Conservation (phyloP, 1,140 invertebrate genomes). For the Euwallacea similis region DNA sequence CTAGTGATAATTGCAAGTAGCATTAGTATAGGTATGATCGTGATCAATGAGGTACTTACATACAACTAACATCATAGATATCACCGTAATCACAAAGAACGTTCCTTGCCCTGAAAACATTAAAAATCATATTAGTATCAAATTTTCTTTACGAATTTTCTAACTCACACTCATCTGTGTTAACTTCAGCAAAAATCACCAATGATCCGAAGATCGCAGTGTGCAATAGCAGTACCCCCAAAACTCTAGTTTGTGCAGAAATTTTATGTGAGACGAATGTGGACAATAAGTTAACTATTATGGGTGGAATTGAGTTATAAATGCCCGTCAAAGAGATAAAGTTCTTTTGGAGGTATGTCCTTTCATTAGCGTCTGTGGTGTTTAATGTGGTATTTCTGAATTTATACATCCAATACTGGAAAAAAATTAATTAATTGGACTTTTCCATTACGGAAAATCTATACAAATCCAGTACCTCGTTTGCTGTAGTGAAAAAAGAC, state of each 20-base stretch:
- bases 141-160: not conserved
- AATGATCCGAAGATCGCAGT: conserved; percentile 8
- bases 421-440: not conserved
- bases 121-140: not conserved
- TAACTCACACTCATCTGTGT: conserved; percentile 38
- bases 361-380: conserved; percentile 21
- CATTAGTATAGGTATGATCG: too few relatives aligned
- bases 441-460: not conserved
- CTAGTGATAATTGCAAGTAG: too few relatives aligned
- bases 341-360: conserved; percentile 33
- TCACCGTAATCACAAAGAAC: conserved; percentile 9
- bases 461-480: conserved; percentile 12
- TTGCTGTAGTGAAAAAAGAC: conserved; percentile 18
- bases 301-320: conserved; percentile 10
- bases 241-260: conserved; percentile 23
- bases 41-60: conserved; percentile 4
- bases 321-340: conserved; percentile 20
- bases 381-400: conserved; percentile 29
- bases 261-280: conserved; percentile 26
- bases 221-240: conserved; percentile 15
- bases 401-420: conserved; percentile 42
- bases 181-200: conserved; percentile 23
- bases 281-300: conserved; percentile 11
- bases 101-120: conserved; percentile 12
- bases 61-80: conserved; percentile 5